Evolutionary conservation across 2,113 vertebrate species (phyloP), one percentile per base, ranked within the genome.

Genomic region (Calypte anna): DNA sequence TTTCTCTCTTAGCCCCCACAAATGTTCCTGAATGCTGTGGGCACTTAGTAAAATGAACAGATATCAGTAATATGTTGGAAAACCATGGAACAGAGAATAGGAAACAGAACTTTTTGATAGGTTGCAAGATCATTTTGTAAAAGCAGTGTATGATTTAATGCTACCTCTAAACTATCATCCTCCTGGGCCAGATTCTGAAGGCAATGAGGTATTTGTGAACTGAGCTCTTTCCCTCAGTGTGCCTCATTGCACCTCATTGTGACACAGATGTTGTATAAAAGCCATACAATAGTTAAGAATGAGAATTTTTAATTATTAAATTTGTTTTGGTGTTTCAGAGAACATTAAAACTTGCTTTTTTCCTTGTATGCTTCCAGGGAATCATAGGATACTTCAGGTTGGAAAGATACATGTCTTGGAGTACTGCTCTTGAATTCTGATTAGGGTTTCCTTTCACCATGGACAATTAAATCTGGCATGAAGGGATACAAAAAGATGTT

Each of bases 391-490:
- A 53, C 33, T 62, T 91, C 74, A 84, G 55, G 64, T 81, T 90
- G 76, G 93, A 93, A 96, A 86, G 76, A 93, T 58, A 86, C 73
- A 68, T 36, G 64, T 95, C 75, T 55, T 79, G 10, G 91, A 70
- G 64, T 85, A 82, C 84, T 82, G 89, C 86, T 64, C 86, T 68
- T 92, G 94, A 89, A 78, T 61, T 59, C 76, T 63, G 69, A 83
- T 94, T 44, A 95, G 82, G 6, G 1, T 55, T 90, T 85, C n/a
- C 46, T 63, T 90, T 95, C 73, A 95, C 86, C 58, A 66, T 27
- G 61, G 50, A 89, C 86, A 95, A 91, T 88, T 93, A 89, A 93
- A 88, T 85, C 77, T 77, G 91, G 92, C 89, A 88, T 33, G 67
- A 91, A 90, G 82, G 54, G 67, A 64, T 55, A 75, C 46, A 69